Base-by-base conservation (phyloP, 2,888 invertebrate genomes). In the Quadroppia sp. region DNA sequence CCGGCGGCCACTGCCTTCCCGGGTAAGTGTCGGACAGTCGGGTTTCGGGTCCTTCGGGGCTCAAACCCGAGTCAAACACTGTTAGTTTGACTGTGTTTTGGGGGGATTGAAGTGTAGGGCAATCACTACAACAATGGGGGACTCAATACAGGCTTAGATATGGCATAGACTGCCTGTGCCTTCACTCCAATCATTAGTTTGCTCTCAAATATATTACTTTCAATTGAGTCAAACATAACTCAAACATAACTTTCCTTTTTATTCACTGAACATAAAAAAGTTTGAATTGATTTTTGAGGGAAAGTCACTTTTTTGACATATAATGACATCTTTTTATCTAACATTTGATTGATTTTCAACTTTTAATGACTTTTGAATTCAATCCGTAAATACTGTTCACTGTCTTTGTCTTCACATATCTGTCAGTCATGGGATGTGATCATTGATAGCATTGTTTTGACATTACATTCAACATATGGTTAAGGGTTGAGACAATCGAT, bases 1-100 rank as follows among this genome's bases (percentile, higher is more conserved):
- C 77, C 78, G 59, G 76, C 78, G 28, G 75, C 76, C 40, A 69
- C 69, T 36, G 69, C 69, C 25, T 77, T 77, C 75, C 76, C 77
- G 67, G 77, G 77, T 77, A 74, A 69, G 69, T 69, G 40, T 42
- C 17, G 1, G 45, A 15, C 69, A 42, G 28, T 69, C 20, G 69
- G 9, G 2, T 36, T 23, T 25, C 15, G 25, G 42, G 2, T 0
- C 23, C 25, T 11, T 40, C 17, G 7, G 42, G 28, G 45, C 23
- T 6, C 1, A 11, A 23, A 23, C 40, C 20, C 1, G 42, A 1
- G 23, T 1, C 4, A 1, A 1, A 9, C 42, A 23, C 42, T 20
- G 45, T 45, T 69, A 13, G 17, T 45, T 20, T 42, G 45, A 15
- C 23, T 40, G 17, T 45, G 69, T 69, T 42, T 23, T 69, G 69